A percentile compares a stretch with the other conserved stretches of the same genome.
These are phyloP conservation scores for Sarcophaga carnaria DNA, from an alignment of 2,888 invertebrate genomes.

Conservation along the genomic window DNA sequence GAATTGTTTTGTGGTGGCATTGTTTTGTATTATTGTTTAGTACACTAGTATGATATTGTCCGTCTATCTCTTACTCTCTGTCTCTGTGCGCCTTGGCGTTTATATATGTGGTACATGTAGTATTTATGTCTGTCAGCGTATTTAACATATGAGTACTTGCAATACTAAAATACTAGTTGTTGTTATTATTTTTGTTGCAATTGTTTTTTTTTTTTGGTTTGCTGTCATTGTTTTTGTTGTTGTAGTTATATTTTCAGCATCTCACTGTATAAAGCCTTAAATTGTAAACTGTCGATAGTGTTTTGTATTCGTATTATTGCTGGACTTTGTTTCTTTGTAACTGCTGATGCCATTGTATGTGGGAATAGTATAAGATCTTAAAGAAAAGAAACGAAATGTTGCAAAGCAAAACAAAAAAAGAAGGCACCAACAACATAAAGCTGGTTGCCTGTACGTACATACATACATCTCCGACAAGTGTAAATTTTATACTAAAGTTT, in stretches of 20 bases:
- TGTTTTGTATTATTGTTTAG: constrained; percentile 29
- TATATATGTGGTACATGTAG: constrained; percentile 29
- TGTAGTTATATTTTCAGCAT: not conserved
- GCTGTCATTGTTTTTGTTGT: constrained; percentile 14
- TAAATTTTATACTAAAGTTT: constrained; percentile 76
- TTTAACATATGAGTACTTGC: constrained; percentile 70
- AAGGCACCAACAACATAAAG: constrained; percentile 9
- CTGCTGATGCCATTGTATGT: constrained; percentile 46
- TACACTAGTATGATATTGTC: constrained; percentile 32
- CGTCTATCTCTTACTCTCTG: constrained; percentile 11
- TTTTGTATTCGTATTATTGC: constrained; percentile 52
- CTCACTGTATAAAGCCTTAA: constrained; percentile 50
- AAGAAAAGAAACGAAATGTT: constrained; percentile 9
- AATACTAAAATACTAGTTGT: constrained; percentile 61
- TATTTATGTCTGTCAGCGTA: constrained; percentile 71
- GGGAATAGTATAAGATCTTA: not conserved
- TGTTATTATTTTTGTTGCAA: constrained; percentile 22
- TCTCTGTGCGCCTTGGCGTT: not conserved
- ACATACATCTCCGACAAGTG: constrained; percentile 72
- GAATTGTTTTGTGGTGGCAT: constrained; percentile 16
- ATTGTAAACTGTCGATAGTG: constrained; percentile 66
- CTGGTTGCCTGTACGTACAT: constrained; percentile 39
- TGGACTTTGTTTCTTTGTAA: constrained; percentile 19
- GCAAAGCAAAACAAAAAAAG: constrained; percentile 14
- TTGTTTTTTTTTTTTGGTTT: constrained; percentile 26